A percentile compares a stretch with the other conserved stretches of the same genome.
Evolutionary conservation across 2,113 vertebrate species (phyloP).

Genomic region (Anhinga anhinga): DNA sequence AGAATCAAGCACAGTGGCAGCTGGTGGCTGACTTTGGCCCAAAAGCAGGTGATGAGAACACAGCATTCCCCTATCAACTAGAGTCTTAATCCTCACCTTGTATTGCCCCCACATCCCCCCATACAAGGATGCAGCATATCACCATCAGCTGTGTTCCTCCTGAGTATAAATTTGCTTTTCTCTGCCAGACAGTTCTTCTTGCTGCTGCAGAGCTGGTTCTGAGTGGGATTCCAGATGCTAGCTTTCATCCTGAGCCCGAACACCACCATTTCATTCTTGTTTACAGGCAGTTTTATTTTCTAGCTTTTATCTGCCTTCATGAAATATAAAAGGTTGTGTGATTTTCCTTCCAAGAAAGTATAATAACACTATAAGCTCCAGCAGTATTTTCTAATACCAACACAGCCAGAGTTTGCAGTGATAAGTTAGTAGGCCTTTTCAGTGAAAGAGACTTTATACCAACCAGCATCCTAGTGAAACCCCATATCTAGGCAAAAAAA

Average conservation of each 20-base stretch:
- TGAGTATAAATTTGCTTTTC: background rate
- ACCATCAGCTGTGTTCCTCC: background rate
- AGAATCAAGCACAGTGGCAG: background rate
- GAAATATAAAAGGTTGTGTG: background rate
- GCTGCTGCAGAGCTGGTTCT: background rate
- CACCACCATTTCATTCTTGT: background rate
- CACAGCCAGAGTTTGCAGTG: background rate
- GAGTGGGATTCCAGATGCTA: background rate
- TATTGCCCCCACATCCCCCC: rapidly evolving
- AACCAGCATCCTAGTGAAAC: background rate
- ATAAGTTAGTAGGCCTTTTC: background rate
- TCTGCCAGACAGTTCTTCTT: background rate
- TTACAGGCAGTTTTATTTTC: background rate
- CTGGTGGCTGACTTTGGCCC: background rate
- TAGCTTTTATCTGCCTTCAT: background rate
- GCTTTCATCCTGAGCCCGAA: background rate
- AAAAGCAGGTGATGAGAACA: background rate
- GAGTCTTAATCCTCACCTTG: background rate
- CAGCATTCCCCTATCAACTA: background rate
- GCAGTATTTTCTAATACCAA: background rate
- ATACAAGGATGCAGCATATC: background rate
- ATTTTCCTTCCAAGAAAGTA: background rate
- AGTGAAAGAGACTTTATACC: background rate
- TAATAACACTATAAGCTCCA: background rate
- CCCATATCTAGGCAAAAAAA: background rate